These are phyloP conservation scores for Todus mexicanus DNA, from an alignment of 2,797 vertebrate genomes.

Conservation along the genomic window DNA sequence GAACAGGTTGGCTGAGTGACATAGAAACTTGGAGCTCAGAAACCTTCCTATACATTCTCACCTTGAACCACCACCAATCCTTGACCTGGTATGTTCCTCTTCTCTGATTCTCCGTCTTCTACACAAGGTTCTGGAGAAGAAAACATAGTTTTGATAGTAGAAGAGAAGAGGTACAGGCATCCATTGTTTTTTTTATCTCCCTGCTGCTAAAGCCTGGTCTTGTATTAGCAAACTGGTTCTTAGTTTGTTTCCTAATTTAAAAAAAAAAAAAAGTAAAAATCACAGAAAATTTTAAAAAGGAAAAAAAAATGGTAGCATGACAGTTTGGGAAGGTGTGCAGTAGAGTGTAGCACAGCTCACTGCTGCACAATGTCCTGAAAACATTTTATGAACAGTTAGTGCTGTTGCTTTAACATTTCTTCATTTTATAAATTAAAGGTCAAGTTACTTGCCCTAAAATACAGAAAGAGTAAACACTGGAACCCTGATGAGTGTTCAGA, in stretches of 20 bases:
- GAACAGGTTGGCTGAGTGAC: neutral
- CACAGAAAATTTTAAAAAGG: neutral
- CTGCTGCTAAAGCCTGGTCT: neutral
- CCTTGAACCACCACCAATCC: neutral
- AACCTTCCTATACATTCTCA: fast-evolving
- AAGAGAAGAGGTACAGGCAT: neutral
- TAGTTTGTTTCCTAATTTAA: neutral
- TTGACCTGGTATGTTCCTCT: neutral
- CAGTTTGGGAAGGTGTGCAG: neutral
- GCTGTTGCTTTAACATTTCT: neutral
- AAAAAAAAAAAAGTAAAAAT: neutral
- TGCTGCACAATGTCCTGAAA: neutral
- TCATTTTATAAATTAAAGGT: neutral
- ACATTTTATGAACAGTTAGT: neutral
- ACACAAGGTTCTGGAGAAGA: neutral
- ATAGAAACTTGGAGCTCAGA: neutral
- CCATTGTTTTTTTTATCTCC: neutral
- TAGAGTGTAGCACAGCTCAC: neutral
- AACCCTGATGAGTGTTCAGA: neutral
- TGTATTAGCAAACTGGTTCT: neutral
- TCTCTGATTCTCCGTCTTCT: neutral
- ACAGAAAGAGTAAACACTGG: neutral
- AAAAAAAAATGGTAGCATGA: neutral
- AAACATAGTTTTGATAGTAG: neutral
- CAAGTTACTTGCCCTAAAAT: neutral